Evolutionary conservation across 1,140 invertebrate genomes (phyloP), one percentile per base, ranked within the genome.

Genomic region (Lepidostoma basale): DNA sequence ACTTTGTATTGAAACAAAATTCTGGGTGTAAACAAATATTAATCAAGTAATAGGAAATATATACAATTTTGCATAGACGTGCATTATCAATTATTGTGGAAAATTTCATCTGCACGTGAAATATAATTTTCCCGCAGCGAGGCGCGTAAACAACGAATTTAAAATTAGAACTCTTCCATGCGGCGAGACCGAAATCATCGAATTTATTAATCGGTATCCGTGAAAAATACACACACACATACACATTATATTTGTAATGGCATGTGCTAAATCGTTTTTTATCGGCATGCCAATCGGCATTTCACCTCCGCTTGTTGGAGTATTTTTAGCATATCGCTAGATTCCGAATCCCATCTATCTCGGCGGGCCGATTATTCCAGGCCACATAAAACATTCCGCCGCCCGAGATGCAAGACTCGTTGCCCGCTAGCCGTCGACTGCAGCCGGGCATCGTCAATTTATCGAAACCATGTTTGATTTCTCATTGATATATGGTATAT

Each of bases 201-300:
- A 59, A 39, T 23, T 20, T 39, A 16, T 26, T 18, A 28, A 36
- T 36, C 33, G 10, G 33, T 36, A 30, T 14, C 16, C 18, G n/a
- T 3, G 9, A 8, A n/a, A 45, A 30, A 44, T 23, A 28, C 36
- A 40, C 59, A 47, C n/a, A 23, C 47, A 14, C 45, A 49, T 10
- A 22, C 22, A 49, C 23, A 49, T 49, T 49, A 63, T 63, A 26
- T 62, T 28, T 18, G 28, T 65, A 44, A 40, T 39, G 52, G 64
- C 39, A 66, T 66, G 54, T 45, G 64, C 64, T 58, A 45, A 59
- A 66, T 66, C 39, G 33, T 45, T 66, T 66, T 66, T 66, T 58
- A 58, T 65, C 59, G 64, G 54, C 44, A 40, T 62, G 45, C 58
- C 56, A 40, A 68, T 62, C 58, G 66, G 66, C 45, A 68, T 68